phyloP scores from a whole-genome alignment of 1,140 invertebrate species.

The Drosophila arawakana region DNA sequence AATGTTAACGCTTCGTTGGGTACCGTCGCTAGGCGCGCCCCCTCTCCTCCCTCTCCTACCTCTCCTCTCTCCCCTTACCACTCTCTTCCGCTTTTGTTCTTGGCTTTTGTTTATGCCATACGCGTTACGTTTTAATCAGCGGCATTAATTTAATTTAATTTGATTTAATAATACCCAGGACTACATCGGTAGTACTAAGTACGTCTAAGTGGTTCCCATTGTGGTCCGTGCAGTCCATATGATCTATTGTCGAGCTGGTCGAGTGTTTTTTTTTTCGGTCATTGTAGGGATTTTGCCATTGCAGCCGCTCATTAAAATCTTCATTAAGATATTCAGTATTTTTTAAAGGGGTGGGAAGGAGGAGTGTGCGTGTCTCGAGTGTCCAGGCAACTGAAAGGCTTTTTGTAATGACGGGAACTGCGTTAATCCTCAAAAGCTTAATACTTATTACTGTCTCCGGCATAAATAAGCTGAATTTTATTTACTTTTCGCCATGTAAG shows the following conservation, averaged over 20 bases:
- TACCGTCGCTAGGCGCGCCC: conserved; percentile 34
- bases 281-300: conserved; percentile 13
- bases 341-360: neutral
- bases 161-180: conserved; percentile 72
- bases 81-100: conserved; percentile 47
- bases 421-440: conserved; percentile 6
- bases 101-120: conserved; percentile 61
- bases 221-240: conserved; percentile 32
- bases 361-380: neutral
- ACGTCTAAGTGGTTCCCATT: conserved; percentile 70
- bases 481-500: neutral
- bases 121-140: conserved; percentile 66
- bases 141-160: conserved; percentile 82
- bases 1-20: conserved; percentile 54
- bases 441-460: neutral
- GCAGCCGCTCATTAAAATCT: conserved; percentile 45
- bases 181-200: conserved; percentile 51
- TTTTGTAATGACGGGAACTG: neutral
- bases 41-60: neutral
- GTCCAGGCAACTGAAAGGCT: conserved; percentile 18
- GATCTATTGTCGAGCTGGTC: conserved; percentile 64
- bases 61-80: neutral
- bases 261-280: conserved; percentile 36
- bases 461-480: neutral
- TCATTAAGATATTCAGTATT: conserved; percentile 38